phyloP scores from a whole-genome alignment of 2,113 vertebrate genomes.

The Oncorhynchus mykiss region DNA sequence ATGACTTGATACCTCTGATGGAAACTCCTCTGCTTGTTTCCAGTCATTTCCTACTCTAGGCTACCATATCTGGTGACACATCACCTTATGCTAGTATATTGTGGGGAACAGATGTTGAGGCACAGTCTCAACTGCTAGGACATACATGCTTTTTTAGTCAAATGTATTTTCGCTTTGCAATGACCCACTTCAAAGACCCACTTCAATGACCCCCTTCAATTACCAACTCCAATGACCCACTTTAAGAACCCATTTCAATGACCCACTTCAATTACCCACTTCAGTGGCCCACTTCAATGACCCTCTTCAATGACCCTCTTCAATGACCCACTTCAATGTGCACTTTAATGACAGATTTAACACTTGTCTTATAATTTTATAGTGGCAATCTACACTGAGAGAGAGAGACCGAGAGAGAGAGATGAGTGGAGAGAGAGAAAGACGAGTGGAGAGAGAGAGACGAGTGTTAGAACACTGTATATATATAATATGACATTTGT shows the following conservation, averaged over 20 bases:
- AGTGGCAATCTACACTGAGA: constrained; percentile 18
- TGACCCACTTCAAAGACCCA: no score
- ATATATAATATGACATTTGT: no score
- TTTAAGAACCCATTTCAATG: constrained; percentile 33
- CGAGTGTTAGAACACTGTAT: no score
- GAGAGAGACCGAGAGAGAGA: no score
- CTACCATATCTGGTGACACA: neutral
- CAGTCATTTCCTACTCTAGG: neutral
- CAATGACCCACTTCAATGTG: constrained; percentile 45
- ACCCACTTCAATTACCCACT: neutral
- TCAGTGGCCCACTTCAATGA: no score
- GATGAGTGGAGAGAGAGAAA: no score
- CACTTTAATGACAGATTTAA: constrained; percentile 60
- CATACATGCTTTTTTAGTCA: constrained; percentile 7
- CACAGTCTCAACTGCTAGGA: neutral
- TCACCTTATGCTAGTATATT: neutral
- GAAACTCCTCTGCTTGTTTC: no score
- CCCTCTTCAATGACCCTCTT: constrained; percentile 54
- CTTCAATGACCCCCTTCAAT: constrained; percentile 28
- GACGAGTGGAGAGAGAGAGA: no score
- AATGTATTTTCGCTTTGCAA: no score
- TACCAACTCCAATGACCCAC: constrained; percentile 9
- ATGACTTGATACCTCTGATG: neutral
- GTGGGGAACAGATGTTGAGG: neutral
- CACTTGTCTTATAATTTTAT: constrained; percentile 64